phyloP scores from a whole-genome alignment of 2,797 vertebrate genomes.

The Bradypus variegatus region DNA sequence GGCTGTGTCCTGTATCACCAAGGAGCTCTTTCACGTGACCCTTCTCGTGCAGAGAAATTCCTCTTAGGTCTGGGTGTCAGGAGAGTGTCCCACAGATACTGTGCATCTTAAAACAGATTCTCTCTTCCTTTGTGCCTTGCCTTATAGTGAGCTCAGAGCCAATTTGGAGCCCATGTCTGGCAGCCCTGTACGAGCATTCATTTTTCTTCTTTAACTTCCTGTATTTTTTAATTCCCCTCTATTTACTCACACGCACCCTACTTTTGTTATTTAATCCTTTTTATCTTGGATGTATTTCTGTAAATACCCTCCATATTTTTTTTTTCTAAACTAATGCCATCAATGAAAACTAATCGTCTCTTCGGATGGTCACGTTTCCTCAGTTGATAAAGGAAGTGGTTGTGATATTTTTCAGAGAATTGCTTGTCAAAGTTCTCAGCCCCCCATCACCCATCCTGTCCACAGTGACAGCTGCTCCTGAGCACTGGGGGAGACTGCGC shows the following conservation, averaged over 20 bases:
- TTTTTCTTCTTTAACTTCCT: neutral
- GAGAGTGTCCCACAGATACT: too few relatives aligned
- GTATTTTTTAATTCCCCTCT: neutral
- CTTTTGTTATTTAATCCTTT: neutral
- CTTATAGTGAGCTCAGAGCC: neutral
- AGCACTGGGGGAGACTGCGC: fast-evolving
- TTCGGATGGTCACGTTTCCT: neutral
- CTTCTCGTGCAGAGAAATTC: neutral
- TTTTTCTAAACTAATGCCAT: neutral
- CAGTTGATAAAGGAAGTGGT: neutral
- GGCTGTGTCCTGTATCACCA: fast-evolving
- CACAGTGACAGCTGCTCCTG: too few relatives aligned
- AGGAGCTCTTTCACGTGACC: neutral
- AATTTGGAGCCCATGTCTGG: neutral
- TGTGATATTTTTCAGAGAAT: neutral
- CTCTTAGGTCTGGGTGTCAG: neutral
- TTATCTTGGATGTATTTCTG: neutral
- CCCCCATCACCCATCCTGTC: neutral
- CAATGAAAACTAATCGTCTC: neutral
- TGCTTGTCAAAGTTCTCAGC: neutral
- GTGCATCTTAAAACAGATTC: fast-evolving
- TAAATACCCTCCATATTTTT: neutral
- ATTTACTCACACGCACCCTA: neutral
- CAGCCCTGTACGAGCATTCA: fast-evolving
- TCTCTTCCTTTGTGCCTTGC: neutral